These are phyloP conservation scores for Rosalia funebris DNA, from an alignment of 2,888 invertebrate genomes.

Conservation along the genomic window DNA sequence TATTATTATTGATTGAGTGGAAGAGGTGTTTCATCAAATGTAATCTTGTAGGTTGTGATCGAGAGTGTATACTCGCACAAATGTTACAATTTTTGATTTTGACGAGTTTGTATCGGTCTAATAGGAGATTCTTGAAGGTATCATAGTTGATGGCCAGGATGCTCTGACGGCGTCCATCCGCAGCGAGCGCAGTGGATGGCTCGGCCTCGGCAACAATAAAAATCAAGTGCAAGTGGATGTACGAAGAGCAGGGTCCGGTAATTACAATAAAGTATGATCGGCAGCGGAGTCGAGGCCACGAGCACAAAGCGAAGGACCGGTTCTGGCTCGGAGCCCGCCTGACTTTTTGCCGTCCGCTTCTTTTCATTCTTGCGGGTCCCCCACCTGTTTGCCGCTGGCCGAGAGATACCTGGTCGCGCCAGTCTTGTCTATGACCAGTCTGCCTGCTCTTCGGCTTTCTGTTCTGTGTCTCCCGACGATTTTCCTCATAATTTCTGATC, in stretches of 20 bases:
- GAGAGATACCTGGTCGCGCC: constrained; percentile 36
- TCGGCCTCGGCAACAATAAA: constrained; percentile 38
- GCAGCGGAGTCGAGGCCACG: constrained; percentile 45
- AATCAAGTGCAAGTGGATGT: constrained; percentile 44
- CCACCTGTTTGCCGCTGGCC: constrained; percentile 32
- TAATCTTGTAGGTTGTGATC: too few relatives aligned
- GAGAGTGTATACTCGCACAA: too few relatives aligned
- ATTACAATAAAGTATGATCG: constrained; percentile 50
- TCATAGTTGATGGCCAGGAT: too few relatives aligned
- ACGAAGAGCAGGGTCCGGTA: constrained; percentile 44
- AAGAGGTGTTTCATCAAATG: too few relatives aligned
- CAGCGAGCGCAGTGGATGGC: neutral
- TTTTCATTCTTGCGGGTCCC: constrained; percentile 19
- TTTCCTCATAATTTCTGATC: neutral
- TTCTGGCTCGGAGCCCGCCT: constrained; percentile 13
- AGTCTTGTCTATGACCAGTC: constrained; percentile 37
- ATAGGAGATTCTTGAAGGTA: too few relatives aligned
- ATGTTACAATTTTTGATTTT: too few relatives aligned
- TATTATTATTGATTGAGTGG: too few relatives aligned
- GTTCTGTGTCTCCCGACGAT: constrained; percentile 12
- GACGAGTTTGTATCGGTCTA: too few relatives aligned
- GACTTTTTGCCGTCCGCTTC: constrained; percentile 24
- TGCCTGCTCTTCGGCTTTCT: constrained; percentile 25
- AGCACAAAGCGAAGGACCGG: constrained; percentile 15
- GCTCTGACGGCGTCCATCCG: neutral